Conservation (phyloP, 2,888 invertebrate genomes). For the Drosophila buzzatii region DNA sequence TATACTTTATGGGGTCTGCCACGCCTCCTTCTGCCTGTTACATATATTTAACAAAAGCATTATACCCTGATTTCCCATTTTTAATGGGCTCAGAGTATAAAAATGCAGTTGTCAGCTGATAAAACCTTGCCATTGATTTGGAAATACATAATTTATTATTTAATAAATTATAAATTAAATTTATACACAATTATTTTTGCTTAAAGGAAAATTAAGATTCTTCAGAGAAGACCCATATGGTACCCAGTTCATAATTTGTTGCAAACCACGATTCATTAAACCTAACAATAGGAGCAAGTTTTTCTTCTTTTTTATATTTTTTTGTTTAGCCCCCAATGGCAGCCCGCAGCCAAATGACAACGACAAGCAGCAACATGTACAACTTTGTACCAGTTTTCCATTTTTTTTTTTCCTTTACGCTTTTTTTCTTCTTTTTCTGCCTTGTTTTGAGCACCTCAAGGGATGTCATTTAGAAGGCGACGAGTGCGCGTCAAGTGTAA, state of each 20-base stretch:
- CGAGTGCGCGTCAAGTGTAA: slow-evolving; percentile 67
- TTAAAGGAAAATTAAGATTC: too few species aligned
- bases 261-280: slow-evolving; percentile 11
- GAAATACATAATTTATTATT: too few species aligned
- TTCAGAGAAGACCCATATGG: not conserved
- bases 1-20: too few species aligned
- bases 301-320: not conserved
- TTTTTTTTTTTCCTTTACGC: not conserved
- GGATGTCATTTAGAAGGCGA: slow-evolving; percentile 67
- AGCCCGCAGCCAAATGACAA: slow-evolving; percentile 44
- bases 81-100: too few species aligned
- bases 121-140: too few species aligned
- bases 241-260: slow-evolving; percentile 9
- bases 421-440: not conserved
- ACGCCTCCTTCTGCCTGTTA: too few species aligned
- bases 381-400: slow-evolving; percentile 63
- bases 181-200: too few species aligned
- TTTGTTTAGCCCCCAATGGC: slow-evolving; percentile 3
- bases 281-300: slow-evolving; percentile 24
- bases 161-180: too few species aligned
- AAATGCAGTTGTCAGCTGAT: too few species aligned
- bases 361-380: slow-evolving; percentile 32
- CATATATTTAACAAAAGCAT: too few species aligned
- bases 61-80: too few species aligned
- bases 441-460: slow-evolving; percentile 47